Evolutionary conservation across 2,888 invertebrate species (phyloP).

Genomic region (Bunonema sp.): DNA sequence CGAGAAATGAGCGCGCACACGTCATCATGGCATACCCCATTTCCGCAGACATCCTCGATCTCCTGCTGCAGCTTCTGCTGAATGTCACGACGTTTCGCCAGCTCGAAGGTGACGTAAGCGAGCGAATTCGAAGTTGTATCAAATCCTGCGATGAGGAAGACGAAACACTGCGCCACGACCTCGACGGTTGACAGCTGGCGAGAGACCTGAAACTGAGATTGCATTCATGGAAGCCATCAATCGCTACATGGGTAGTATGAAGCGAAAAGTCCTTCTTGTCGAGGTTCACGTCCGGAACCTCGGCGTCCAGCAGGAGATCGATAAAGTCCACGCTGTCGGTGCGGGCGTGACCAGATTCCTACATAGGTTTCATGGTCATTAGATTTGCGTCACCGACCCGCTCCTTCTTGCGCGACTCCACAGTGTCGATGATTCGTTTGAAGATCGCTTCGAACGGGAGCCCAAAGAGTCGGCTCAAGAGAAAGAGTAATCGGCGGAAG

Average conservation of each 20-base stretch:
- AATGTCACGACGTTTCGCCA: slow-evolving; percentile 39
- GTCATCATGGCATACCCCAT: slow-evolving; percentile 6
- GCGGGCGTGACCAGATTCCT: no score
- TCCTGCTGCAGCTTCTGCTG: slow-evolving; percentile 15
- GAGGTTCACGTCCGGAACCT: slow-evolving; percentile 7
- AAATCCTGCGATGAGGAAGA: slow-evolving; percentile 37
- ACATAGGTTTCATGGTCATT: no score
- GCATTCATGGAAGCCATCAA: background rate
- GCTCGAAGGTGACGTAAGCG: slow-evolving; percentile 46
- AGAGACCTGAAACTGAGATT: slow-evolving; percentile 9
- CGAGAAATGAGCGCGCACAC: background rate
- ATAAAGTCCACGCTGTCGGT: no score
- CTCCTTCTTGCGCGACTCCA: no score
- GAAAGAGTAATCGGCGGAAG: no score
- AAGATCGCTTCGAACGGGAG: no score
- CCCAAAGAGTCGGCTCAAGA: no score
- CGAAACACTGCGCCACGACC: slow-evolving; percentile 19
- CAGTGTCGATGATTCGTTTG: no score
- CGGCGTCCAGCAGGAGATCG: slow-evolving; percentile 31
- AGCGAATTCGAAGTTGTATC: slow-evolving; percentile 51
- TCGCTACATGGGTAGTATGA: background rate
- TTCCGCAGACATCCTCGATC: slow-evolving; percentile 13
- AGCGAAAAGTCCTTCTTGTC: slow-evolving; percentile 4
- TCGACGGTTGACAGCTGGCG: slow-evolving; percentile 22
- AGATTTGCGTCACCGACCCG: no score